Percentiles rank a stretch among this genome's conserved stretches.
Conservation (phyloP, 2,797 vertebrate species). For the Peromyscus attwateri region DNA sequence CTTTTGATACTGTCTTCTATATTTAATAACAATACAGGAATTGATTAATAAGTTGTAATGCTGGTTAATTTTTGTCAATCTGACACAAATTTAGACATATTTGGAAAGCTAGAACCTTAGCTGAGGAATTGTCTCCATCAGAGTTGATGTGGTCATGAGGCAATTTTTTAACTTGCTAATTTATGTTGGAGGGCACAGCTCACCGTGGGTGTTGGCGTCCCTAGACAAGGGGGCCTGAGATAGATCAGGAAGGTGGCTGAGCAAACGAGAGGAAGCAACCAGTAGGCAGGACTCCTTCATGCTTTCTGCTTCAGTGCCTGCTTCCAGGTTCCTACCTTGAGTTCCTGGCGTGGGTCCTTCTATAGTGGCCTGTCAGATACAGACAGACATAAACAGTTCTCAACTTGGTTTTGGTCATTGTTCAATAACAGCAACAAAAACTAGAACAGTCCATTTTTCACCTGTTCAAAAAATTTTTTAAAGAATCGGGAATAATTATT, state of each 20-base stretch:
- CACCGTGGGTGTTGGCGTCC: background rate
- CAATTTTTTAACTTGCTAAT: background rate
- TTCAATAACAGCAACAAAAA: background rate
- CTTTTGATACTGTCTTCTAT: background rate
- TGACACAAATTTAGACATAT: background rate
- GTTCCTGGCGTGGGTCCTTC: background rate
- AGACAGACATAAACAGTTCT: background rate
- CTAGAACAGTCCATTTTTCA: background rate
- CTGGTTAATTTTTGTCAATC: background rate
- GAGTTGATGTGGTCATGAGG: background rate
- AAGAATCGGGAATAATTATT: background rate
- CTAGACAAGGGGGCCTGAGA: background rate
- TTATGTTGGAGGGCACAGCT: background rate
- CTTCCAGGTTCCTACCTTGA: background rate
- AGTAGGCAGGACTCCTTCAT: background rate
- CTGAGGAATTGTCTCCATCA: background rate
- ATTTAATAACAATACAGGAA: background rate
- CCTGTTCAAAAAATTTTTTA: background rate
- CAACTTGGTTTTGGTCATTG: background rate
- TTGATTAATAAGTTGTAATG: background rate
- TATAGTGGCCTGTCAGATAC: too few relatives aligned
- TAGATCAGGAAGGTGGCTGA: background rate
- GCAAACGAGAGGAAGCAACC: too few relatives aligned
- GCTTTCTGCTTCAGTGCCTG: background rate
- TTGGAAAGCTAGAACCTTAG: background rate